Evolutionary conservation across 1,140 invertebrate species (phyloP), one percentile per base, ranked within the genome.

Genomic region (Calycopis cecrops): DNA sequence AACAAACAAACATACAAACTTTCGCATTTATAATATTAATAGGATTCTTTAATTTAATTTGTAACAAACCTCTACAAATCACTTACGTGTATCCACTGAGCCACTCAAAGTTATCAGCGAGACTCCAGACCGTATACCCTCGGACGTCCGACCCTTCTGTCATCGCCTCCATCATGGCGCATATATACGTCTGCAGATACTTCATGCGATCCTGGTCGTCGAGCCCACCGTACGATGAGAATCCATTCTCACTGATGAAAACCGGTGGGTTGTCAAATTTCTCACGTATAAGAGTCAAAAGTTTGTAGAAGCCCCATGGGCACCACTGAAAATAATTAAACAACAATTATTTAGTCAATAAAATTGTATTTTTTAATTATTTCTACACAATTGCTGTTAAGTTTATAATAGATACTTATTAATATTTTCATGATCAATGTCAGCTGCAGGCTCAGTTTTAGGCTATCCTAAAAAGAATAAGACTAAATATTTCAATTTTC

Each of bases 31-130:
- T n/a, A n/a, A n/a, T n/a, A n/a, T n/a, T n/a, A n/a, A n/a, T n/a
- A n/a, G n/a, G n/a, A n/a, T n/a, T n/a, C n/a, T n/a, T n/a, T n/a
- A n/a, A n/a, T n/a, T n/a, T 17, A 12, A 14, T 3, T 40, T 12
- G 2, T 12, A 40, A 40, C 4, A 12, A 11, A 10, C 14, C 10
- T 12, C 11, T n/a, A 12, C 14, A 9, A 16, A 3, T 42, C 7
- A 57, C 62, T 64, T 52, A 70, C 67, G 38, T 54, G 18, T 70
- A 70, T 18, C 88, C 89, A 12, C 68, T 67, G 17, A 76, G 67
- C 91, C 91, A 92, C 75, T 93, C 91, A 64, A 92, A 91, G 63
- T 92, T 92, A 62, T 93, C 92, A 80, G 92, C 80, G 3, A 93
- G 65, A 42, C 89, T 90, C 92, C 92, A 93, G 3, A 86, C 87